Base-by-base conservation (phyloP, 2,888 invertebrate genomes). In the Synergus japonicus region DNA sequence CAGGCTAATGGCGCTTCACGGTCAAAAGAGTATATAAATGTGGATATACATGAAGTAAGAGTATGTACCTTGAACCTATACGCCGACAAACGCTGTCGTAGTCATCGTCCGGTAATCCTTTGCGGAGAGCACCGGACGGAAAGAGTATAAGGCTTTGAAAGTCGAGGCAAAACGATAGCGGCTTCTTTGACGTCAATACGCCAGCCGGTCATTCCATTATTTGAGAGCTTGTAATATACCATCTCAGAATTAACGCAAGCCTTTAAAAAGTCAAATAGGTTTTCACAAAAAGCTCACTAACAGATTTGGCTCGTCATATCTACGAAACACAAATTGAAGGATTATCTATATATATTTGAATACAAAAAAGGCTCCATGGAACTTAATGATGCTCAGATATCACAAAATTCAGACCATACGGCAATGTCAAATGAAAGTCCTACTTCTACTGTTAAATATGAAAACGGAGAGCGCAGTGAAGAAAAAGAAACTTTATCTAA, bases 171-270 rank as follows among this genome's bases (percentile, higher is more conserved):
- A 67, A 67, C 67, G 67, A 67, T 67, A 67, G 67, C 67, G 67
- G 67, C 46, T 44, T 67, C 67, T 67, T 67, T 67, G 67, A 67
- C 67, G 46, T 67, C 46, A 13, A 67, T 67, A 46, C 22, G 66
- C 66, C 66, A 66, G 66, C 43, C 66, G 46, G 67, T 67, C 67
- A 67, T 67, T 67, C 67, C 67, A 67, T 66, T 66, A 66, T 67
- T 67, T 67, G 46, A 22, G 12, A n/a, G 66, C 29, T 63, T 60
- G 60, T 60, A 60, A 41, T 66, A 66, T 18, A 66, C 43, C 66
- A 13, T 67, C 46, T 67, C 22, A 22, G 12, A 46, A 67, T 67
- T 67, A 67, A 46, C 46, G 44, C 67, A 46, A 44, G 22, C 18
- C 7, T 7, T 46, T 15, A 41, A 63, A 46, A 77, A 58, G 13